Percentiles rank a stretch among this genome's conserved stretches.
phyloP scores from a whole-genome alignment of 1,140 invertebrate genomes.

The Musca domestica region DNA sequence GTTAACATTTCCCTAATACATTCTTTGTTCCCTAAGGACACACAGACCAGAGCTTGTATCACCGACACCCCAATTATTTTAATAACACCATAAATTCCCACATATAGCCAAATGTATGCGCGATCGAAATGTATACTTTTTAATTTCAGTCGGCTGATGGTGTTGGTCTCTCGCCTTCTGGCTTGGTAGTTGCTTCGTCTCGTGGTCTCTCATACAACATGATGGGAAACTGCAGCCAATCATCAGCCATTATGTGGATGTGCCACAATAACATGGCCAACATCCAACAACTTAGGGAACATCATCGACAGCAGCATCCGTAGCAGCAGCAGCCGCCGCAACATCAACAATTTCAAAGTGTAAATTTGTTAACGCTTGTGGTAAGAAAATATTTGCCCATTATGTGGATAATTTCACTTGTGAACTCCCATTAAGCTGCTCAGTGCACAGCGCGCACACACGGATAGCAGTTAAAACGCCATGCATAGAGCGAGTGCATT shows the following conservation, averaged over 20 bases:
- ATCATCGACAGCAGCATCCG: not conserved
- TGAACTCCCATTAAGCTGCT: constrained; percentile 47
- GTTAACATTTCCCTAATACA: too few relatives aligned
- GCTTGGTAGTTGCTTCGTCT: too few relatives aligned
- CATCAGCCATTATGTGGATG: constrained; percentile 13
- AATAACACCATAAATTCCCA: constrained; percentile 18
- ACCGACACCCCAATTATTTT: constrained; percentile 11
- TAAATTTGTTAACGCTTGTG: constrained; percentile 24
- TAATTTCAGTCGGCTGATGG: too few relatives aligned
- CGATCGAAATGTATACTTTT: too few relatives aligned
- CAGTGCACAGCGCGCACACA: not conserved
- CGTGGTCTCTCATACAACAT: too few relatives aligned
- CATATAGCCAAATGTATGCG: too few relatives aligned
- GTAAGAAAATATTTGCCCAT: constrained; percentile 23
- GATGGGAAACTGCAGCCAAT: constrained; percentile 7
- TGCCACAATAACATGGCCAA: not conserved
- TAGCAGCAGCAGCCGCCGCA: not conserved
- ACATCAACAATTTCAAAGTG: constrained; percentile 9
- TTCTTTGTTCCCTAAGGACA: too few relatives aligned
- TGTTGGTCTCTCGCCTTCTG: too few relatives aligned
- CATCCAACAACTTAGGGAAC: too few relatives aligned
- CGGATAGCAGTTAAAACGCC: too few relatives aligned
- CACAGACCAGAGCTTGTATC: too few relatives aligned
- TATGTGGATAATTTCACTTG: constrained; percentile 26
- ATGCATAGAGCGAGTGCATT: not conserved